phyloP scores from a whole-genome alignment of 1,140 invertebrate species.

The Lutraria rhynchaena region DNA sequence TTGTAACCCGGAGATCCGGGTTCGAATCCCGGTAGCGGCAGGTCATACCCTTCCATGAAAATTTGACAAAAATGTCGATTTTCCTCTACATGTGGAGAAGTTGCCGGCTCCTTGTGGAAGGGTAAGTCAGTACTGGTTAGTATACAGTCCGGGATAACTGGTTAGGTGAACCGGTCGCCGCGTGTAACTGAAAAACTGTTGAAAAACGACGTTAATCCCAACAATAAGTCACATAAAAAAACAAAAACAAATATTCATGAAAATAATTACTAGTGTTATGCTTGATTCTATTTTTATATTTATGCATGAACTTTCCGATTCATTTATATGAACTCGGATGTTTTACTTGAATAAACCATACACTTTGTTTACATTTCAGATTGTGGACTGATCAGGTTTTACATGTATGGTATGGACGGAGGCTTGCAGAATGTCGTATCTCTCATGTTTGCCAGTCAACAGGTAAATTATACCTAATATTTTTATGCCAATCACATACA shows the following conservation, averaged over 20 bases:
- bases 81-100: no score
- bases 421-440: conserved; percentile 30
- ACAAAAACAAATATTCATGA: neutral
- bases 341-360: neutral
- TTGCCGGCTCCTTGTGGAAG: no score
- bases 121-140: no score
- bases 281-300: neutral
- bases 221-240: no score
- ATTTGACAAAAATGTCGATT: no score
- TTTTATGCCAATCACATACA: neutral
- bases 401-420: conserved; percentile 30
- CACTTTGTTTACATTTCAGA: conserved; percentile 22
- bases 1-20: no score
- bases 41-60: no score
- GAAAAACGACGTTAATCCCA: neutral
- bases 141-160: no score
- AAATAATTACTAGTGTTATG: neutral
- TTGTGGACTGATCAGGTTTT: conserved; percentile 45
- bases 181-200: no score
- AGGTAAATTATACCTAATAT: conserved; percentile 22
- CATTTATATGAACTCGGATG: neutral
- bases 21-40: no score
- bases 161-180: no score
- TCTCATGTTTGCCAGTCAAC: conserved; percentile 30
- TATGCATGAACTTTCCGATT: neutral